Evolutionary conservation across 2,888 invertebrate genomes (phyloP).

Genomic region (Nemotelus nigrinus): DNA sequence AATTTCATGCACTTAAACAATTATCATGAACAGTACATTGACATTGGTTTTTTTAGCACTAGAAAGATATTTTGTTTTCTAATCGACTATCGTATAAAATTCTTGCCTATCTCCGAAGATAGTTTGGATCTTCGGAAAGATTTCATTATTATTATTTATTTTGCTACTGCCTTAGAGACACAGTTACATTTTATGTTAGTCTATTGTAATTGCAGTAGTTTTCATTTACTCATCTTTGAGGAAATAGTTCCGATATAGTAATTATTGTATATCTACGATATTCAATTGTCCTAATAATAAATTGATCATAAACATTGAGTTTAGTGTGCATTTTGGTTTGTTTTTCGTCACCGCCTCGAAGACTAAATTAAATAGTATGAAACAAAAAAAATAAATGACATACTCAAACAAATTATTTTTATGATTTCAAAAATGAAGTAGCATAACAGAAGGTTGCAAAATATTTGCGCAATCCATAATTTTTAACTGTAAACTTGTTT

Average conservation of each 20-base stretch:
- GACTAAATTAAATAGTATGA: not conserved
- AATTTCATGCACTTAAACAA: conserved; percentile 6
- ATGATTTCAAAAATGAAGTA: conserved; percentile 3
- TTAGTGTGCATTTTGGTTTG: not conserved
- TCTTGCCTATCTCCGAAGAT: not conserved
- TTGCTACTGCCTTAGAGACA: too few species aligned
- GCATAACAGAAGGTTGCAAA: conserved; percentile 4
- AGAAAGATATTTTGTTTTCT: not conserved
- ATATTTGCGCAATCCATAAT: conserved; percentile 14
- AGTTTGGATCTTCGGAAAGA: not conserved
- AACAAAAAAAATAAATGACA: not conserved
- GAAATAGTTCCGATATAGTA: too few species aligned
- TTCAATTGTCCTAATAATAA: conserved; percentile 1
- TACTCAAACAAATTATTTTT: not conserved
- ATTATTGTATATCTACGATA: conserved; percentile 7
- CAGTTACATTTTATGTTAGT: too few species aligned
- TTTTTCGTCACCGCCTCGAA: not conserved
- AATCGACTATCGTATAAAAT: conserved; percentile 34
- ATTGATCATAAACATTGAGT: conserved; percentile 14
- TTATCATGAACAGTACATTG: not conserved
- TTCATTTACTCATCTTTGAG: not conserved
- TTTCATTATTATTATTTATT: not conserved
- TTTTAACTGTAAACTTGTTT: conserved; percentile 2
- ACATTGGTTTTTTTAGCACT: too few species aligned
- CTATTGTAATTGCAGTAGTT: not conserved